Percentiles rank a stretch among this genome's conserved stretches.
These are phyloP conservation scores for Notoglanidium macrostoma DNA, from an alignment of 2,797 vertebrate genomes.

Conservation along the genomic window DNA sequence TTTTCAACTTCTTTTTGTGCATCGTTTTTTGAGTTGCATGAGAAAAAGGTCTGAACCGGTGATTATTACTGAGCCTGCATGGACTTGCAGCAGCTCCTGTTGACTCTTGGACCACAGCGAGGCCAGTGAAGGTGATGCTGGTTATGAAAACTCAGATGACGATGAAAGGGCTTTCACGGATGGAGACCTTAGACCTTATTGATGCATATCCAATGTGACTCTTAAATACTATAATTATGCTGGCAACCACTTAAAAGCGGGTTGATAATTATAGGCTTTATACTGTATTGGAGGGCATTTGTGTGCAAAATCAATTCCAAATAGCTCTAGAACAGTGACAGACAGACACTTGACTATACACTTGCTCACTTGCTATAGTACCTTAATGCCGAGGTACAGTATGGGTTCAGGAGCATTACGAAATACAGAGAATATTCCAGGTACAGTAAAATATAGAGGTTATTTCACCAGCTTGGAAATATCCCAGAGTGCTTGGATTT, in stretches of 20 bases:
- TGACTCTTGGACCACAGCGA: background rate
- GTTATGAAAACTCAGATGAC: constrained; percentile 6
- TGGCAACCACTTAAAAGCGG: background rate
- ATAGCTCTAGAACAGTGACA: background rate
- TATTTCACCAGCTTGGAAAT: constrained; percentile 3
- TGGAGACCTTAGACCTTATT: background rate
- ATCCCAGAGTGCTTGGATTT: background rate
- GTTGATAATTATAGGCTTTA: background rate
- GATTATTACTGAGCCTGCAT: background rate
- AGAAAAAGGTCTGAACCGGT: background rate
- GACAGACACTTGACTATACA: background rate
- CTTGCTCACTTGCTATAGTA: background rate
- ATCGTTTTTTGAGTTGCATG: background rate
- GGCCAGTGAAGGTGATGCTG: constrained; percentile 30
- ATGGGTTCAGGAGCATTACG: background rate
- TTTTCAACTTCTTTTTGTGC: background rate
- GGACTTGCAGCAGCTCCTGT: background rate
- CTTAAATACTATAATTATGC: background rate
- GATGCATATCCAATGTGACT: background rate
- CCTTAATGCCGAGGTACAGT: background rate
- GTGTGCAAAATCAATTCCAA: background rate
- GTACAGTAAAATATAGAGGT: background rate
- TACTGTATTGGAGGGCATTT: background rate
- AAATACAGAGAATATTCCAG: background rate
- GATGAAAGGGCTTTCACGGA: background rate